A percentile compares a stretch with the other conserved stretches of the same genome.
phyloP scores from a whole-genome alignment of 1,140 invertebrate species.

The Hylyphantes graminicola region DNA sequence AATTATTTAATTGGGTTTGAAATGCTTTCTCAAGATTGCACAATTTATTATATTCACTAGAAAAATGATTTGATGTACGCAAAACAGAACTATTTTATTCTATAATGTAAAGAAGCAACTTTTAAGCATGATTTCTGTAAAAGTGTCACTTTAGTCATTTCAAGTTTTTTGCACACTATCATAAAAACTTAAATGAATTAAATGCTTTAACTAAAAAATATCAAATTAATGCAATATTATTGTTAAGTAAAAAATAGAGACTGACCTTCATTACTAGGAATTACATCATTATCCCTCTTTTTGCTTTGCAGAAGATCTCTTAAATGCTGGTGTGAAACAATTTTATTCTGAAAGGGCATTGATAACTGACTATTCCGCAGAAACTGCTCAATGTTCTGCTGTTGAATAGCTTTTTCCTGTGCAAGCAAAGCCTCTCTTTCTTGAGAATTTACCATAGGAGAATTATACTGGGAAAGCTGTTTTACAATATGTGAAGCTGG shows the following conservation, averaged over 20 bases:
- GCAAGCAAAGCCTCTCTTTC: not conserved
- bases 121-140: too few species aligned
- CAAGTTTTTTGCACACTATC: too few species aligned
- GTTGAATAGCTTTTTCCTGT: conserved; percentile 16
- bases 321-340: conserved; percentile 36
- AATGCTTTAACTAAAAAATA: not conserved
- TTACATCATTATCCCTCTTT: not conserved
- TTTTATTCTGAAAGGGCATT: conserved; percentile 33
- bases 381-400: conserved; percentile 45
- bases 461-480: conserved; percentile 42
- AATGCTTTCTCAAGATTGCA: too few species aligned
- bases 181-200: too few species aligned
- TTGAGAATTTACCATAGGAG: conserved; percentile 9
- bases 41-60: too few species aligned
- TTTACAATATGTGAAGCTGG: conserved; percentile 32
- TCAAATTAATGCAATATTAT: not conserved
- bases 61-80: too few species aligned
- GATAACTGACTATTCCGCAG: conserved; percentile 11
- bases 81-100: too few species aligned
- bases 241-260: not conserved
- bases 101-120: too few species aligned
- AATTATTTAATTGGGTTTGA: too few species aligned
- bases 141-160: too few species aligned
- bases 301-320: conserved; percentile 52
- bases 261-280: conserved; percentile 11